phyloP scores from a whole-genome alignment of 2,888 invertebrate species.

The Mystacides longicornis region DNA sequence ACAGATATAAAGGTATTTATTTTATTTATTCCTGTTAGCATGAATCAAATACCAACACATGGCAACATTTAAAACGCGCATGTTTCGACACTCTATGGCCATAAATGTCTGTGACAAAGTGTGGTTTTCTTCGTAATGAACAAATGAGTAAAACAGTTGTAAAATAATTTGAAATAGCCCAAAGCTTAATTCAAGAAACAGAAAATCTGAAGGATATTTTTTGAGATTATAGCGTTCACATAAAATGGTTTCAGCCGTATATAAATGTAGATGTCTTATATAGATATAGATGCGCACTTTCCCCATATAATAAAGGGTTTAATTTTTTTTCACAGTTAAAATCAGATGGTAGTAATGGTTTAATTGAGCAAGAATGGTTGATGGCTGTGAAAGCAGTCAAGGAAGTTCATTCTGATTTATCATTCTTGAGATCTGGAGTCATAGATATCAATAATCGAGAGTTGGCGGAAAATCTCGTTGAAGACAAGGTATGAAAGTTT shows the following conservation, averaged over 20 bases:
- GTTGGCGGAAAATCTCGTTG: constrained; percentile 16
- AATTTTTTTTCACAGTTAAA: constrained; percentile 7
- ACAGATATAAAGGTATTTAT: constrained; percentile 17
- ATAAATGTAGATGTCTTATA: neutral
- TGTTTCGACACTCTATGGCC: too few relatives aligned
- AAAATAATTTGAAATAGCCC: neutral
- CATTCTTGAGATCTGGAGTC: constrained; percentile 50
- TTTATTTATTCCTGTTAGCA: neutral
- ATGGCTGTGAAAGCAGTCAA: constrained; percentile 14
- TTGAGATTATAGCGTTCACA: neutral
- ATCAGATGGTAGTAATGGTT: constrained; percentile 10
- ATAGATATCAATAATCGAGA: constrained; percentile 11
- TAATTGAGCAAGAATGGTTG: constrained; percentile 20
- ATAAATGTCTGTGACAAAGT: too few relatives aligned
- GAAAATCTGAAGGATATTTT: neutral
- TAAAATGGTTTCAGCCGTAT: neutral
- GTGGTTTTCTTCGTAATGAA: too few relatives aligned
- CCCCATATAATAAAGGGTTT: neutral
- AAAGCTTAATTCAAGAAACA: neutral
- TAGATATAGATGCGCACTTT: neutral
- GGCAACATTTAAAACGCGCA: too few relatives aligned
- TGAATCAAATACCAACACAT: too few relatives aligned
- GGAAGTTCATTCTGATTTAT: constrained; percentile 41
- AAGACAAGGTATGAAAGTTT: constrained; percentile 21
- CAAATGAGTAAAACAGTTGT: too few relatives aligned